Evolutionary conservation across 2,113 vertebrate genomes (phyloP).

Genomic region (Panthera uncia): DNA sequence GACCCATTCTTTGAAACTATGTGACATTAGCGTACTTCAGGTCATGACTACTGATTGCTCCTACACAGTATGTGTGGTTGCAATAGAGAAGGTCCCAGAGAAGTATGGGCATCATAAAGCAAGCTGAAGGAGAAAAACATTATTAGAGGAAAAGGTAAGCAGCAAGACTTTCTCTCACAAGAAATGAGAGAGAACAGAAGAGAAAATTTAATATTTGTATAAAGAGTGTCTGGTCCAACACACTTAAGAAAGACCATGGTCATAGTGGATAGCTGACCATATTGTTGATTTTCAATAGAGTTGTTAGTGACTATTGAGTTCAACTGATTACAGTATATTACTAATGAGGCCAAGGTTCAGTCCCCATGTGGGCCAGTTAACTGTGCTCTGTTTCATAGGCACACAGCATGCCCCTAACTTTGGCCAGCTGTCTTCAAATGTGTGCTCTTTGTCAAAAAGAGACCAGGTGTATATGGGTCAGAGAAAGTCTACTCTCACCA

Average conservation of each 20-base stretch:
- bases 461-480: neutral
- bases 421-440: conserved; percentile 16
- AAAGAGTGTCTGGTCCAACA: neutral
- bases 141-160: neutral
- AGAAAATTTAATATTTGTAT: neutral
- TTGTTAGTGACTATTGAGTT: neutral
- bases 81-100: too few relatives aligned
- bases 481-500: neutral
- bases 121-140: neutral
- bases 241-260: neutral
- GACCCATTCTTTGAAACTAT: neutral
- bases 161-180: neutral
- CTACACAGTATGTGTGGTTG: neutral
- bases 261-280: neutral
- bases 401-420: neutral
- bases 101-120: neutral
- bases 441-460: neutral
- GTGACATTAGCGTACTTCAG: neutral
- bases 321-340: neutral
- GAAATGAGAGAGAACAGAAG: conserved; percentile 25
- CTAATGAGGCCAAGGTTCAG: neutral
- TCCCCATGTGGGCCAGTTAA: neutral
- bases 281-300: neutral
- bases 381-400: neutral
- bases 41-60: neutral